A percentile compares a stretch with the other conserved stretches of the same genome.
phyloP scores from a whole-genome alignment of 1,140 invertebrate species.

The Argopecten irradians region DNA sequence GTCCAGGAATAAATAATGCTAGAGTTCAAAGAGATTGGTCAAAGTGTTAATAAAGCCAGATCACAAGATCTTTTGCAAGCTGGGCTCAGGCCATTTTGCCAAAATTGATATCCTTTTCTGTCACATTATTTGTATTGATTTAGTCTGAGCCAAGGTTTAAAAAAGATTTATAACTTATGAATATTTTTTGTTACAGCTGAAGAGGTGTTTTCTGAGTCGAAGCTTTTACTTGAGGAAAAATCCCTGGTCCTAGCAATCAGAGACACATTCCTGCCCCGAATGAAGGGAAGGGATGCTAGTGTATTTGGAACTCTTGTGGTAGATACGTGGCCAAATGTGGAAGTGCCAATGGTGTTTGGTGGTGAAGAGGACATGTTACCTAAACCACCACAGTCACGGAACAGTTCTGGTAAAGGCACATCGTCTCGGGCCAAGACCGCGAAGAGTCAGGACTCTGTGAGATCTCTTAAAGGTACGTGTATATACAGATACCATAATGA shows the following conservation, averaged over 20 bases:
- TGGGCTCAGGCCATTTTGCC: no score
- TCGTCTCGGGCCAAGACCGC: slow-evolving; percentile 57
- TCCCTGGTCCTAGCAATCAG: slow-evolving; percentile 69
- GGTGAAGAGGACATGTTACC: slow-evolving; percentile 58
- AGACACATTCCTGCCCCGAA: slow-evolving; percentile 71
- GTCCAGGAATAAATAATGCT: no score
- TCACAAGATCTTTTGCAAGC: no score
- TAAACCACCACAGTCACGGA: slow-evolving; percentile 57
- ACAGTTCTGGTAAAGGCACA: slow-evolving; percentile 45
- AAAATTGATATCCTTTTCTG: background rate
- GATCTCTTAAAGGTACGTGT: slow-evolving; percentile 66
- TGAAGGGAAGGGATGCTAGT: slow-evolving; percentile 68
- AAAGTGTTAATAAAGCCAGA: no score
- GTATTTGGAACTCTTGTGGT: slow-evolving; percentile 68
- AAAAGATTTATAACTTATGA: no score
- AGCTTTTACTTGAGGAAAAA: slow-evolving; percentile 64
- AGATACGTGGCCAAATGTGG: slow-evolving; percentile 72
- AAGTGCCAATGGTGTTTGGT: slow-evolving; percentile 68
- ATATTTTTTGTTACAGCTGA: background rate
- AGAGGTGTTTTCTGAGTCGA: slow-evolving; percentile 32
- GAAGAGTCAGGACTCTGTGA: slow-evolving; percentile 62
- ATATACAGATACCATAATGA: no score
- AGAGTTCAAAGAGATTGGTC: no score
- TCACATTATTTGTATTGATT: background rate
- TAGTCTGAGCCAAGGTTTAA: background rate